Evolutionary conservation across 2,113 vertebrate species (phyloP).

Genomic region (Pipa parva): DNA sequence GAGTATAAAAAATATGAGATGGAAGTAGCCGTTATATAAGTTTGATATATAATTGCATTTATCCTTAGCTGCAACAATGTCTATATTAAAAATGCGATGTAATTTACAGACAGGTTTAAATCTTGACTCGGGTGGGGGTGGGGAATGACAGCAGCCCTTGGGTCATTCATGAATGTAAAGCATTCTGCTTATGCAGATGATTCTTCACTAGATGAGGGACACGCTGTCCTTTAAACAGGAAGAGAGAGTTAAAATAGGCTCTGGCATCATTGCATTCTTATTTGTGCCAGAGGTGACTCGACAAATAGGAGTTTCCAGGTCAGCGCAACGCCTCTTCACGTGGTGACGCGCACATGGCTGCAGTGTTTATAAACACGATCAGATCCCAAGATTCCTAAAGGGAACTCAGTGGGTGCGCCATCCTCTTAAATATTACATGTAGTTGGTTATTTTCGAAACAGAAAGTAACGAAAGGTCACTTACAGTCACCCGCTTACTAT

Average conservation of each 20-base stretch:
- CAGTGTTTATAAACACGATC: conserved; percentile 53
- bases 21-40: no score
- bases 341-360: conserved; percentile 43
- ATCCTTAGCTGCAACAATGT: no score
- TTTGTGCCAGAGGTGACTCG: conserved; percentile 16
- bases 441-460: no score
- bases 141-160: neutral
- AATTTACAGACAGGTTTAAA: neutral
- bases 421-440: conserved; percentile 28
- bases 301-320: conserved; percentile 43
- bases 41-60: no score
- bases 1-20: no score
- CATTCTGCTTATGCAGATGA: neutral
- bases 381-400: conserved; percentile 46
- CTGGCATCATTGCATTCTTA: conserved; percentile 35
- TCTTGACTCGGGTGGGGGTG: no score
- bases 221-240: neutral
- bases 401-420: conserved; percentile 33
- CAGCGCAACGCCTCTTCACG: conserved; percentile 47
- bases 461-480: no score
- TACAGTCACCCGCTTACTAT: no score
- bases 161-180: neutral
- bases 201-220: conserved; percentile 11
- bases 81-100: no score
- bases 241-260: conserved; percentile 36